These are phyloP conservation scores for Cantharis flavilabris DNA, from an alignment of 2,888 invertebrate species.

Conservation along the genomic window DNA sequence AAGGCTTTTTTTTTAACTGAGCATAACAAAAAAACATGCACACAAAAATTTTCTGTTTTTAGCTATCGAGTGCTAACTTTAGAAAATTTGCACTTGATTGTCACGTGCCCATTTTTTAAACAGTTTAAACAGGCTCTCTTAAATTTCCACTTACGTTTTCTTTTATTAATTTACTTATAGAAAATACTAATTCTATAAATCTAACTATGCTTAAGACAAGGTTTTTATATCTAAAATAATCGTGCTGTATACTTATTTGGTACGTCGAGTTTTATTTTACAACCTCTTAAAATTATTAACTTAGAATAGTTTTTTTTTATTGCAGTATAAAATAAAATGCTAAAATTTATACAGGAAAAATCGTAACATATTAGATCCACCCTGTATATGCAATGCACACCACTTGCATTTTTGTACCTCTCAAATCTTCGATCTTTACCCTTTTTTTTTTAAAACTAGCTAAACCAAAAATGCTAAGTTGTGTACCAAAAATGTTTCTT, in stretches of 20 bases:
- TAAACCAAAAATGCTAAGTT: neutral
- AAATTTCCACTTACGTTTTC: constrained; percentile 15
- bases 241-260: constrained; percentile 52
- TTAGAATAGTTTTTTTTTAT: constrained; percentile 1
- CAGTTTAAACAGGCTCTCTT: constrained; percentile 18
- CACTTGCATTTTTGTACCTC: neutral
- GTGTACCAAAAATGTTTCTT: neutral
- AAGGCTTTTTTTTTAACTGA: constrained; percentile 3
- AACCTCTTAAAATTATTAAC: constrained; percentile 3
- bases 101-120: constrained; percentile 45
- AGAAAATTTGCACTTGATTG: constrained; percentile 55
- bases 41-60: neutral
- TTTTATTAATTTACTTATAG: constrained; percentile 26
- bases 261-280: constrained; percentile 37
- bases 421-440: neutral
- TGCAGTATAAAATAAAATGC: constrained; percentile 1
- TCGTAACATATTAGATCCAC: neutral
- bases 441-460: neutral
- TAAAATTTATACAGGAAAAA: neutral
- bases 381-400: neutral
- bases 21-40: neutral
- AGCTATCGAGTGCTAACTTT: constrained; percentile 28
- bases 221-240: constrained; percentile 49
- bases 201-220: constrained; percentile 24
- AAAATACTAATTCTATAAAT: constrained; percentile 24